Base-by-base conservation (phyloP, 35 echinoderm and acorn worm species). In the Lytechinus variegatus region DNA sequence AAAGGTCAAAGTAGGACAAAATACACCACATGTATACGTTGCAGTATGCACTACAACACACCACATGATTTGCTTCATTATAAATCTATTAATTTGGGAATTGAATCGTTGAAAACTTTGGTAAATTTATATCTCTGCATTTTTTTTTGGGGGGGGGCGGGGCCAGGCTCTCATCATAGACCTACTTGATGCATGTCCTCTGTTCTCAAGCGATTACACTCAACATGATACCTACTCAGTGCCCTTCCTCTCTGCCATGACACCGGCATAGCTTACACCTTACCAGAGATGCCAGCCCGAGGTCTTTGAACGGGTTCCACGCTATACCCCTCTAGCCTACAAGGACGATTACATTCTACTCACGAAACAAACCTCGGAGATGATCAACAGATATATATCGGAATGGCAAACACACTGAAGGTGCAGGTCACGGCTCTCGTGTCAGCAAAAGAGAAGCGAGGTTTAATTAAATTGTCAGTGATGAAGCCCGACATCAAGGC, bases 391-490 rank as follows among this genome's bases (percentile, higher is more conserved):
- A 90, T 44, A 44, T 54, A 88, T 54, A 88, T 10, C 88, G 14
- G 27, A 90, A 52, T 90, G 29, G 88, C 88, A 90, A 90, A 90
- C 24, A 90, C 29, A 90, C 52, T 13, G 29, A 12, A 54, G 88
- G 88, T 90, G 88, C 88, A 90, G 88, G 88, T 90, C 88, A 90
- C 29, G 88, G 88, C 27, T 90, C 88, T 19, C 52, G 27, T 90
- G 88, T 90, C 88, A 90, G 88, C 56, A 9, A n/a, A n/a, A 90
- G 16, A 90, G 88, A 90, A 90, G 28, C 88, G 29, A 90, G 88
- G 66, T 54, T 90, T 90, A 90, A 90, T 90, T 90, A 90, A 90
- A 90, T 90, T 90, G 88, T 90, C 88, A 90, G 88, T 90, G 88
- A 90, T 90, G 9, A 90, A 90, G 88, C 88, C 28, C 88, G 88